Percentiles rank a stretch among this genome's conserved stretches.
phyloP scores from a whole-genome alignment of 2,888 invertebrate genomes.

The Bellardia bayeri region DNA sequence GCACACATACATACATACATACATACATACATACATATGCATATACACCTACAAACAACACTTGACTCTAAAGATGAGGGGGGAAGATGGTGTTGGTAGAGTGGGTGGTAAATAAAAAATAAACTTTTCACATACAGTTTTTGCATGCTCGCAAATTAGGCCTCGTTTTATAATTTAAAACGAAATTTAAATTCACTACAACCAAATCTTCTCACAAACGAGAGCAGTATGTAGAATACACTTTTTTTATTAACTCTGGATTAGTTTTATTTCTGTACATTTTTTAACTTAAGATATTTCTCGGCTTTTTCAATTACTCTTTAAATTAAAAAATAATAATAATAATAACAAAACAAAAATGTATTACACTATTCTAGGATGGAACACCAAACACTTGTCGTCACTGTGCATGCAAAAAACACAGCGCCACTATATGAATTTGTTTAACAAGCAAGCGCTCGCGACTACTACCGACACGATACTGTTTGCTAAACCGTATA shows the following conservation, averaged over 20 bases:
- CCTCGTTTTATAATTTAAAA: constrained; percentile 62
- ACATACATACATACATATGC: too few species aligned
- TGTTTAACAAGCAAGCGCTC: constrained; percentile 76
- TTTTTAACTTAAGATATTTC: background rate
- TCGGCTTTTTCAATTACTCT: constrained; percentile 2
- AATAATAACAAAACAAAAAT: constrained; percentile 31
- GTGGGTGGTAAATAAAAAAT: constrained; percentile 66
- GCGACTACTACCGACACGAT: constrained; percentile 84
- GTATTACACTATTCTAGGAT: constrained; percentile 70
- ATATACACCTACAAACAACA: constrained; percentile 2
- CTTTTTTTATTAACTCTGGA: constrained; percentile 30
- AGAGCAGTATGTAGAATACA: constrained; percentile 9
- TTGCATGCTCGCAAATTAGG: constrained; percentile 52
- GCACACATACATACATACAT: background rate
- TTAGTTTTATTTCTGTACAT: constrained; percentile 35
- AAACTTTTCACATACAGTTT: constrained; percentile 40
- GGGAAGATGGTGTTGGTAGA: constrained; percentile 19
- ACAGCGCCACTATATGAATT: constrained; percentile 62
- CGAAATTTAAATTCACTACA: constrained; percentile 59
- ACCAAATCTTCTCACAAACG: constrained; percentile 10
- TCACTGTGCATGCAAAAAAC: constrained; percentile 60
- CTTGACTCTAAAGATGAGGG: constrained; percentile 12
- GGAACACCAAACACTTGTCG: constrained; percentile 70
- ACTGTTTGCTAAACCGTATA: constrained; percentile 76
- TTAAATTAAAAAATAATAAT: constrained; percentile 28